A percentile compares a stretch with the other conserved stretches of the same genome.
phyloP scores from a whole-genome alignment of 2,888 invertebrate genomes.

The Tribolium freemani region DNA sequence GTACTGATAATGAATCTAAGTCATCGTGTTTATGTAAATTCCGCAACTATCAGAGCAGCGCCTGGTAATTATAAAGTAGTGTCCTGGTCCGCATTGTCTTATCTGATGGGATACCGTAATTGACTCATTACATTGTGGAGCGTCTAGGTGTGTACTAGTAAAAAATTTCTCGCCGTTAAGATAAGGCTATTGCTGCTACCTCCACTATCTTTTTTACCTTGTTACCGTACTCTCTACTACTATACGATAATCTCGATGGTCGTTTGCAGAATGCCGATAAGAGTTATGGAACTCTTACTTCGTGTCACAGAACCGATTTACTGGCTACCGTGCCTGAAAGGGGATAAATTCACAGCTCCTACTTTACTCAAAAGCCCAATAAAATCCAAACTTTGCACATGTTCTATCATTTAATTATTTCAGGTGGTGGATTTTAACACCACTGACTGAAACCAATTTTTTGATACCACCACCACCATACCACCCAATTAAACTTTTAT shows the following conservation, averaged over 20 bases:
- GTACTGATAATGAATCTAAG: slow-evolving; percentile 63
- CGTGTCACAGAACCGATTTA: slow-evolving; percentile 45
- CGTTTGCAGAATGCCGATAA: slow-evolving; percentile 56
- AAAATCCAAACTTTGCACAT: too few species aligned
- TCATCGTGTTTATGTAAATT: slow-evolving; percentile 67
- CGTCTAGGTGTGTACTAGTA: slow-evolving; percentile 66
- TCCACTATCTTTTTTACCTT: slow-evolving; percentile 59
- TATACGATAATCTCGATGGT: slow-evolving; percentile 60
- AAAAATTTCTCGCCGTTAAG: slow-evolving; percentile 67
- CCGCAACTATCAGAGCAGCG: slow-evolving; percentile 61
- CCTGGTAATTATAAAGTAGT: slow-evolving; percentile 66
- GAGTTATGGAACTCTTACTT: slow-evolving; percentile 46
- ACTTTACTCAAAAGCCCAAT: too few species aligned
- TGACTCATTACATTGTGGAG: slow-evolving; percentile 67
- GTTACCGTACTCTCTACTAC: slow-evolving; percentile 55
- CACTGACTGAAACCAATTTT: too few species aligned
- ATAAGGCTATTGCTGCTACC: slow-evolving; percentile 60
- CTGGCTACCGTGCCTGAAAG: slow-evolving; percentile 11
- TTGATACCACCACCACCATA: too few species aligned
- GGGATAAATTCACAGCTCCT: neutral
- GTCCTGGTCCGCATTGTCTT: slow-evolving; percentile 63
- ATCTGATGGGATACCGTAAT: slow-evolving; percentile 66
- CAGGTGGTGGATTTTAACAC: too few species aligned
- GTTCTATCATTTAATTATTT: too few species aligned
- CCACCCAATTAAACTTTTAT: too few species aligned